phyloP scores from a whole-genome alignment of 2,113 vertebrate species.

The Daubentonia madagascariensis region DNA sequence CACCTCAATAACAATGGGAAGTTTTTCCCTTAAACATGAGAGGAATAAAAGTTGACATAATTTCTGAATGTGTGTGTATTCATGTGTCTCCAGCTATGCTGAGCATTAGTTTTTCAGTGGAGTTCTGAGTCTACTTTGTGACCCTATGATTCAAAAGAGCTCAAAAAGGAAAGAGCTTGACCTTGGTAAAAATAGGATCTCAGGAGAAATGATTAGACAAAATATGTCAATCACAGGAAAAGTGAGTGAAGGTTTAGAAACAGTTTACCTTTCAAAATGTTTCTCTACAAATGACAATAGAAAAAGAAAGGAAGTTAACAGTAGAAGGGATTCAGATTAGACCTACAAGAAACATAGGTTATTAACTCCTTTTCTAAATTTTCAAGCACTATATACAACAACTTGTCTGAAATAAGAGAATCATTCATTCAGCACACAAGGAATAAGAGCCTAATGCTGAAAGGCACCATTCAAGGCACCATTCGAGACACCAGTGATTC shows the following conservation, averaged over 20 bases:
- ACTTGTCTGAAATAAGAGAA: background rate
- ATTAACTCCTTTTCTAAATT: background rate
- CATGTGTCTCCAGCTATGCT: background rate
- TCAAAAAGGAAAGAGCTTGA: constrained; percentile 14
- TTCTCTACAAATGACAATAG: background rate
- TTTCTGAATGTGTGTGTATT: background rate
- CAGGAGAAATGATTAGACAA: background rate
- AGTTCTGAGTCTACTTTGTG: background rate
- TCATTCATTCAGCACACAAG: background rate
- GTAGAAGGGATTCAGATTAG: background rate
- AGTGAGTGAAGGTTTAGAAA: background rate
- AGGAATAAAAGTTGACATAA: background rate
- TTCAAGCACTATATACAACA: background rate
- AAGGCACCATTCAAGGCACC: too few relatives aligned
- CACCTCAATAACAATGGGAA: background rate
- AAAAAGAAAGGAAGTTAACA: background rate
- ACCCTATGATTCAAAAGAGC: background rate
- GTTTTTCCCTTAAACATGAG: background rate
- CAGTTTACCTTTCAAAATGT: background rate
- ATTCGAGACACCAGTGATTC: background rate
- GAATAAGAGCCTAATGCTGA: background rate
- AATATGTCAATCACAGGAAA: background rate
- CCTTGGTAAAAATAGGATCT: background rate
- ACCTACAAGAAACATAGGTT: background rate
- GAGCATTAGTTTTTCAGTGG: background rate